Evolutionary conservation across 1,140 invertebrate genomes (phyloP).

Genomic region (Marisa cornuarietis): DNA sequence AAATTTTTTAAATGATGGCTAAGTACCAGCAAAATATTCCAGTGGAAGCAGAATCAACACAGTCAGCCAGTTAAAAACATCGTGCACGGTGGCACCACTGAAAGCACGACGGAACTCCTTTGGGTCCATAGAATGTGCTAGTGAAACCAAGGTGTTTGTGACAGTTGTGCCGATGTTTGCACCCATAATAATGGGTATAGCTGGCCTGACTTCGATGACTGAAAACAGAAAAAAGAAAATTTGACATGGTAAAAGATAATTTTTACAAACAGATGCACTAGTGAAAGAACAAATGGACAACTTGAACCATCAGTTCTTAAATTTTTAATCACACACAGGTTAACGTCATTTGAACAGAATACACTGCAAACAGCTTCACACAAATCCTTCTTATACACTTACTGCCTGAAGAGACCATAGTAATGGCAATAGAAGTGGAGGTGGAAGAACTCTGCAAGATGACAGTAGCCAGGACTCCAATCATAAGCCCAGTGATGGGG

Average conservation of each 20-base stretch:
- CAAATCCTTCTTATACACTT: constrained; percentile 22
- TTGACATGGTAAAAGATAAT: too few species aligned
- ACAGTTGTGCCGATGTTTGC: constrained; percentile 74
- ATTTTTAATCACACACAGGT: too few species aligned
- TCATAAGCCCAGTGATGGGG: constrained; percentile 71
- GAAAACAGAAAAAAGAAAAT: constrained; percentile 10
- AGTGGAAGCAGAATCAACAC: constrained; percentile 68
- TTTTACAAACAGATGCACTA: too few species aligned
- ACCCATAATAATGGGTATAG: constrained; percentile 74
- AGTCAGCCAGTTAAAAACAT: constrained; percentile 72
- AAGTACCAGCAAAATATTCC: constrained; percentile 60
- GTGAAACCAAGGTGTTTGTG: constrained; percentile 72
- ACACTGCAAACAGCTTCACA: too few species aligned
- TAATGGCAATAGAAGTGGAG: constrained; percentile 73
- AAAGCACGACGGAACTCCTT: constrained; percentile 70
- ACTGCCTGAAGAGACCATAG: constrained; percentile 67
- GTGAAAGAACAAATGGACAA: too few species aligned
- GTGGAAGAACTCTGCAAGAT: constrained; percentile 74
- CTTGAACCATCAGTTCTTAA: too few species aligned
- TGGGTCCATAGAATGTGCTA: constrained; percentile 63
- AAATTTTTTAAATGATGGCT: constrained; percentile 13
- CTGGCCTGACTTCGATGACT: constrained; percentile 49
- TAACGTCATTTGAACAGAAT: too few species aligned
- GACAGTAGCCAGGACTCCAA: constrained; percentile 73
- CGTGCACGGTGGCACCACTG: constrained; percentile 68